Evolutionary conservation across 2,888 invertebrate genomes (phyloP).

Genomic region (Dicyrtomina minuta): DNA sequence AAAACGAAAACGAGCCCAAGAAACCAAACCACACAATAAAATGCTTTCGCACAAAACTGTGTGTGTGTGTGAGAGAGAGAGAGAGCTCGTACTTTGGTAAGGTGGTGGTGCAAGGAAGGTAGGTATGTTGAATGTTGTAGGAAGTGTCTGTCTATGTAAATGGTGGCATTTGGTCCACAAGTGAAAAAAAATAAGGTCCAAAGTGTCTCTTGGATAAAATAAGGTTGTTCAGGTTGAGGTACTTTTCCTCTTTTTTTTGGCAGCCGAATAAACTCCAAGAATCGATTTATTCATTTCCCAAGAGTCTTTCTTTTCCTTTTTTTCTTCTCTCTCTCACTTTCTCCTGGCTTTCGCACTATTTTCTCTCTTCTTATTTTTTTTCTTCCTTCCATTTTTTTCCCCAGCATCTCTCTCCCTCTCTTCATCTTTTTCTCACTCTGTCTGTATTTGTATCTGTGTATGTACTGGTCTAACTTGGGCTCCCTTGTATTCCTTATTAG

Average conservation of each 20-base stretch:
- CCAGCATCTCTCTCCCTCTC: background rate
- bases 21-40: too few relatives aligned
- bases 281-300: constrained; percentile 48
- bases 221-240: constrained; percentile 30
- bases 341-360: background rate
- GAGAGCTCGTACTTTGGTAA: too few relatives aligned
- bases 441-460: too few relatives aligned
- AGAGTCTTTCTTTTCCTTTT: constrained; percentile 35
- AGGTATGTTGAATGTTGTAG: too few relatives aligned
- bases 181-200: constrained; percentile 23
- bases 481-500: too few relatives aligned
- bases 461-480: too few relatives aligned
- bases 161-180: background rate
- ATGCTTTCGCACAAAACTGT: too few relatives aligned
- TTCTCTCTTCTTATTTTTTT: background rate
- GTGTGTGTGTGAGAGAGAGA: too few relatives aligned
- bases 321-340: constrained; percentile 10
- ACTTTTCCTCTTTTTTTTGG: constrained; percentile 30
- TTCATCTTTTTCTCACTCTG: too few relatives aligned
- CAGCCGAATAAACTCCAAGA: constrained; percentile 40
- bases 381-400: background rate
- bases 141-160: too few relatives aligned
- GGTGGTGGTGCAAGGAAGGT: too few relatives aligned
- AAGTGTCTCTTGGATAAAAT: constrained; percentile 20
- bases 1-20: too few relatives aligned